Percentiles rank a stretch among this genome's conserved stretches.
These are phyloP conservation scores for Macropodus opercularis DNA, from an alignment of 2,797 vertebrate genomes.

Conservation along the genomic window DNA sequence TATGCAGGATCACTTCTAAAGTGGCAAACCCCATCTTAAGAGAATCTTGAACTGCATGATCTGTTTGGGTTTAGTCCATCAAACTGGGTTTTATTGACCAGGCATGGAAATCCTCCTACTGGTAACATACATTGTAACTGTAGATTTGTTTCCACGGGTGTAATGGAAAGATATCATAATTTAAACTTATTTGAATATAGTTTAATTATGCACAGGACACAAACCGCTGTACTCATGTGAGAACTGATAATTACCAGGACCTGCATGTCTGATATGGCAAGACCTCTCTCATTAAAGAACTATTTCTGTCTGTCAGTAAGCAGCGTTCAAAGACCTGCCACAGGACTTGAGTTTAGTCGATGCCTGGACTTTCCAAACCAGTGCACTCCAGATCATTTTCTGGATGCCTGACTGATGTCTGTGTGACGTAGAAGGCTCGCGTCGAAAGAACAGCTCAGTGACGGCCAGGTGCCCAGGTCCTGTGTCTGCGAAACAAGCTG, in stretches of 20 bases:
- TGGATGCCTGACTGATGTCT: too few species aligned
- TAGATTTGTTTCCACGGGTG: not conserved
- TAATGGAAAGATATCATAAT: not conserved
- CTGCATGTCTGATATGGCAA: too few species aligned
- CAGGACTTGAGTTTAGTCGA: too few species aligned
- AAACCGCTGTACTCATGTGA: too few species aligned
- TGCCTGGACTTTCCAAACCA: too few species aligned
- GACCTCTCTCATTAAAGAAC: not conserved
- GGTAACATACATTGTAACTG: not conserved
- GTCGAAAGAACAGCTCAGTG: too few species aligned
- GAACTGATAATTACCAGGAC: too few species aligned
- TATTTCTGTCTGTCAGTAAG: not conserved
- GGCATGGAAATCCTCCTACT: not conserved
- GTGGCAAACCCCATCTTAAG: not conserved
- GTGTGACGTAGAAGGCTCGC: too few species aligned
- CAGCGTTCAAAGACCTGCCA: not conserved
- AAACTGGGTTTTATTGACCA: conserved; percentile 6
- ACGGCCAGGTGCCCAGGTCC: too few species aligned
- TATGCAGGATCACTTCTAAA: too few species aligned
- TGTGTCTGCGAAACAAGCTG: too few species aligned
- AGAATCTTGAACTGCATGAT: not conserved
- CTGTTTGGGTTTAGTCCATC: not conserved
- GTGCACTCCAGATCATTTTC: too few species aligned
- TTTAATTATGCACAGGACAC: not conserved
- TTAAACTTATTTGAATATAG: conserved; percentile 1